These are phyloP conservation scores for Buphagus erythrorhynchus DNA, from an alignment of 2,797 vertebrate genomes.

Conservation along the genomic window DNA sequence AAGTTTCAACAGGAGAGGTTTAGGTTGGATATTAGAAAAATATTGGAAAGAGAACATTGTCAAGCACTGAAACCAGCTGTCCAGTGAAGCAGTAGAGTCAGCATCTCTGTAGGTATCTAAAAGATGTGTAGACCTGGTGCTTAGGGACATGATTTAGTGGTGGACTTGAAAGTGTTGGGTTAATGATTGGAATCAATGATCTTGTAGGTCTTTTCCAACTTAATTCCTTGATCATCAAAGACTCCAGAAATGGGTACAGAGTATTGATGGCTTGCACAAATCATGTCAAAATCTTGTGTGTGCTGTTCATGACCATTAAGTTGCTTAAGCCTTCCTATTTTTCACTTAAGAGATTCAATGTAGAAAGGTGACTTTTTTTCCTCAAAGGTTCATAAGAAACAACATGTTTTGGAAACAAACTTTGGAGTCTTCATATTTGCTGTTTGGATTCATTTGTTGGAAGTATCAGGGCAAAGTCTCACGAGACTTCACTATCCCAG, in stretches of 20 bases:
- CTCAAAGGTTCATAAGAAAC: neutral
- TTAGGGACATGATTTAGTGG: neutral
- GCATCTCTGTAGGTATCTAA: neutral
- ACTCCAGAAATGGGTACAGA: neutral
- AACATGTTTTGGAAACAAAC: neutral
- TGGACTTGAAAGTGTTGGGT: neutral
- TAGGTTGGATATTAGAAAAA: neutral
- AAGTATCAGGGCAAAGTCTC: neutral
- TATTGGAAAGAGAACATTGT: neutral
- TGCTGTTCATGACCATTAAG: neutral
- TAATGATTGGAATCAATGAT: too few relatives aligned
- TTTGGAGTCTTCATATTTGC: neutral
- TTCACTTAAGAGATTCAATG: neutral
- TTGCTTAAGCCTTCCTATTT: neutral
- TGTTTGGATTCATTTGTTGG: neutral
- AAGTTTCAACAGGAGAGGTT: neutral
- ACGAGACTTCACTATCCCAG: neutral
- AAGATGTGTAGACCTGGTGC: accelerated
- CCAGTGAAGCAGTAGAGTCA: neutral
- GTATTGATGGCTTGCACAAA: neutral
- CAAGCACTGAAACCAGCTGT: neutral
- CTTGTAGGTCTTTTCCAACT: neutral
- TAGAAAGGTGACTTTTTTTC: neutral
- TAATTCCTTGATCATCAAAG: neutral
- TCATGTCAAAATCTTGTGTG: neutral